A percentile compares a stretch with the other conserved stretches of the same genome.
phyloP scores from a whole-genome alignment of 2,113 vertebrate species.

The Cathartes aura region DNA sequence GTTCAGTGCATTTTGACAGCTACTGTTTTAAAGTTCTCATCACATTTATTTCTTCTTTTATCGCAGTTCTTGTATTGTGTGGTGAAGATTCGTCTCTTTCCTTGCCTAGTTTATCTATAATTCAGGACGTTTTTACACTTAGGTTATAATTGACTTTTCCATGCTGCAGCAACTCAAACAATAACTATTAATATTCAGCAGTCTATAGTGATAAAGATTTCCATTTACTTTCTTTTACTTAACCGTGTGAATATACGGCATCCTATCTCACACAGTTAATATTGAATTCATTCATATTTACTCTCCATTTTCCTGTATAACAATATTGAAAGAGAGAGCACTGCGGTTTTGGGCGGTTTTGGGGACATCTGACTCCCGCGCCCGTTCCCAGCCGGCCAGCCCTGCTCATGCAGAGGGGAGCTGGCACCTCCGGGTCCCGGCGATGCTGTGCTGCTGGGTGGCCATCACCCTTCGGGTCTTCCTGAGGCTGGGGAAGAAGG shows the following conservation, averaged over 20 bases:
- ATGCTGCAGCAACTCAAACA: slow-evolving; percentile 68
- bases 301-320: slow-evolving; percentile 35
- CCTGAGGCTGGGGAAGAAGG: not conserved
- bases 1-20: not conserved
- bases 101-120: slow-evolving; percentile 73
- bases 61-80: slow-evolving; percentile 24
- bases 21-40: slow-evolving; percentile 65
- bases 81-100: slow-evolving; percentile 37
- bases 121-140: slow-evolving; percentile 69
- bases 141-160: slow-evolving; percentile 76
- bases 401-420: not conserved
- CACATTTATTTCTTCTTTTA: slow-evolving; percentile 58
- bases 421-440: not conserved
- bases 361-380: not conserved
- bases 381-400: not conserved
- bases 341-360: accelerated
- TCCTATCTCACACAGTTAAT: slow-evolving; percentile 52
- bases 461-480: not conserved
- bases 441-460: not conserved
- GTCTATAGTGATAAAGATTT: slow-evolving; percentile 75
- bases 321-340: slow-evolving; percentile 4
- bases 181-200: slow-evolving; percentile 78
- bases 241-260: slow-evolving; percentile 37
- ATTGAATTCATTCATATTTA: slow-evolving; percentile 67
- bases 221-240: slow-evolving; percentile 72